Evolutionary conservation across 2,797 vertebrate species (phyloP), one percentile per base, ranked within the genome.

Genomic region (Sebastes miniatus): DNA sequence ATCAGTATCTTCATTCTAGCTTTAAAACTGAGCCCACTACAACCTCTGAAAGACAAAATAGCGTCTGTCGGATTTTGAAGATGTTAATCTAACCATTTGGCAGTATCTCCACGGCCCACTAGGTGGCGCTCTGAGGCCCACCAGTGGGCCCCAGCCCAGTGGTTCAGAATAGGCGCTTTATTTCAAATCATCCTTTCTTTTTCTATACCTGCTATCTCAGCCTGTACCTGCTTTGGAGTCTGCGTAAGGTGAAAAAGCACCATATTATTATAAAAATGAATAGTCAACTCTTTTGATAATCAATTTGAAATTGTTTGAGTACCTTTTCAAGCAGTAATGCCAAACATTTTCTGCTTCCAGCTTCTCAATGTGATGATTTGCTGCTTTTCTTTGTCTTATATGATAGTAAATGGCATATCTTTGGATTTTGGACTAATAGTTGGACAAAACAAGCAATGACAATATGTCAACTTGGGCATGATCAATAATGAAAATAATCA

Each of bases 31-130:
- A 39, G 39, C 39, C 2, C 13, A 43, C 39, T 43, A 43, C 39
- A 43, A 43, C 13, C 39, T 43, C 39, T 0, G 0, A 43, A 43
- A 43, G 39, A 43, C 39, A 43, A 1, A 43, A 43, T 43, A 43
- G 39, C 13, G 2, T 43, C 13, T 43, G 39, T 43, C 3, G 6
- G 43, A 47, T 47, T 47, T 47, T 47, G 43, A 47, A 47, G 43
- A 47, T 16, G 43, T 47, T 47, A 47, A 47, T 47, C 43, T 47
- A 47, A 18, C 43, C 43, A 47, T 47, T 47, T 47, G 14, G 14
- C 43, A 47, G 43, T 47, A 47, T 16, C 0, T 47, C 43, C 0
- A 0, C 6, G 0, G 43, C 43, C 43, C 14, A 18, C 43, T 18
- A 47, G 14, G 39, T 43, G 5, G 39, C 39, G 39, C 39, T 43